Evolutionary conservation across 2,888 invertebrate genomes (phyloP).

Genomic region (Anthophora plumipes): DNA sequence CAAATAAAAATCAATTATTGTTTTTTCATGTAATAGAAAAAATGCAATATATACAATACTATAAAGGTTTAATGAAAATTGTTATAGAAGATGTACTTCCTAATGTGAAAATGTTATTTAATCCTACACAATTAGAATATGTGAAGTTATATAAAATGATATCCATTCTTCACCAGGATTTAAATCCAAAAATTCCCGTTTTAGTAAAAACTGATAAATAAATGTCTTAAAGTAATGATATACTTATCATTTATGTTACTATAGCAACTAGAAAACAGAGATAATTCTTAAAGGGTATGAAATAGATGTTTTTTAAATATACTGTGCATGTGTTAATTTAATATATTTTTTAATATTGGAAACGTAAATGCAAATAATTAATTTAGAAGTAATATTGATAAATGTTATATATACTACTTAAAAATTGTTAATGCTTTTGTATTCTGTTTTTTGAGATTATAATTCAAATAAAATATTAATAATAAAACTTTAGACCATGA

Average conservation of each 20-base stretch:
- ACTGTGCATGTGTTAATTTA: slow-evolving; percentile 6
- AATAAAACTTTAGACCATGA: background rate
- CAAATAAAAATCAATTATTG: slow-evolving; percentile 71
- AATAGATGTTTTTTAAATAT: slow-evolving; percentile 14
- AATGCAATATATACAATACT: slow-evolving; percentile 75
- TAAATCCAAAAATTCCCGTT: slow-evolving; percentile 78
- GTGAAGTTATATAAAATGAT: slow-evolving; percentile 78
- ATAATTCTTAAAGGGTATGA: background rate
- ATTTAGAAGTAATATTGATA: background rate
- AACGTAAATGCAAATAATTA: background rate
- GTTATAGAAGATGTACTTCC: slow-evolving; percentile 73
- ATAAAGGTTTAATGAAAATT: slow-evolving; percentile 70
- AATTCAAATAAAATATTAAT: background rate
- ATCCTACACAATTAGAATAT: slow-evolving; percentile 69
- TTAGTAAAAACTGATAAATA: slow-evolving; percentile 75
- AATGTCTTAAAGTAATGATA: slow-evolving; percentile 1
- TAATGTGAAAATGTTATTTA: slow-evolving; percentile 58
- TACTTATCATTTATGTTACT: too few species aligned
- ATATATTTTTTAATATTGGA: background rate
- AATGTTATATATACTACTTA: slow-evolving; percentile 1
- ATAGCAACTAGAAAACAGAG: background rate
- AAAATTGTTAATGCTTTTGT: background rate
- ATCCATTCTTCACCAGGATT: slow-evolving; percentile 74
- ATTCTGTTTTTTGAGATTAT: background rate
- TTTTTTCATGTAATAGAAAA: slow-evolving; percentile 74